Evolutionary conservation across 2,113 vertebrate species (phyloP).

Genomic region (Nothoprocta pentlandii): DNA sequence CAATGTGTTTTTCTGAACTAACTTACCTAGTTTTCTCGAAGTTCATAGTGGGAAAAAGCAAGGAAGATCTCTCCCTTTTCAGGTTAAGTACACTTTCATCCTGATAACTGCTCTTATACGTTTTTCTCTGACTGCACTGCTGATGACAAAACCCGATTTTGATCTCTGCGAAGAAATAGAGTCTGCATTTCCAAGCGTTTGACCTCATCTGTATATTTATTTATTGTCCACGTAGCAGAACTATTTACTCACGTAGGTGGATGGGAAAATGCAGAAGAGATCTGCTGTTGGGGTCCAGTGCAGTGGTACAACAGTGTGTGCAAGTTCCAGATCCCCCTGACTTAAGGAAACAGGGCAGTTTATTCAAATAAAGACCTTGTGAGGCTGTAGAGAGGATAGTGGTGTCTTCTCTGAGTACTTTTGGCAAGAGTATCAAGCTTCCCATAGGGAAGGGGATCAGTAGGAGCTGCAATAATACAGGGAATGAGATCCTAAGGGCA

Average conservation of each 20-base stretch:
- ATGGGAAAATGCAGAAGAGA: neutral
- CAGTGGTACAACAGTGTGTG: neutral
- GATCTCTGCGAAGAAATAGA: neutral
- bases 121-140: neutral
- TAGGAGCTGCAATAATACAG: neutral
- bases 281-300: neutral
- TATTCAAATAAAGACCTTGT: neutral
- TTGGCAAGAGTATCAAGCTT: neutral
- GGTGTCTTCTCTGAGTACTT: neutral
- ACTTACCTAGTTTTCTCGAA: neutral
- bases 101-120: neutral
- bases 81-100: neutral
- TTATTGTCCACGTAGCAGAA: neutral
- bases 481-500: neutral
- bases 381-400: neutral
- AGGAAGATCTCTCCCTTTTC: neutral
- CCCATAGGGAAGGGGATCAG: neutral
- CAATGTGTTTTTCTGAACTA: neutral
- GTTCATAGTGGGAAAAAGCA: neutral
- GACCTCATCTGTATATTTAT: neutral
- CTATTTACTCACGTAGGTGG: neutral
- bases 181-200: neutral
- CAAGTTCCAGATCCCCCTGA: neutral
- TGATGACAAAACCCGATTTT: neutral
- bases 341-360: accelerated